Evolutionary conservation across 2,888 invertebrate genomes (phyloP).

Genomic region (Quadroppia sp.): DNA sequence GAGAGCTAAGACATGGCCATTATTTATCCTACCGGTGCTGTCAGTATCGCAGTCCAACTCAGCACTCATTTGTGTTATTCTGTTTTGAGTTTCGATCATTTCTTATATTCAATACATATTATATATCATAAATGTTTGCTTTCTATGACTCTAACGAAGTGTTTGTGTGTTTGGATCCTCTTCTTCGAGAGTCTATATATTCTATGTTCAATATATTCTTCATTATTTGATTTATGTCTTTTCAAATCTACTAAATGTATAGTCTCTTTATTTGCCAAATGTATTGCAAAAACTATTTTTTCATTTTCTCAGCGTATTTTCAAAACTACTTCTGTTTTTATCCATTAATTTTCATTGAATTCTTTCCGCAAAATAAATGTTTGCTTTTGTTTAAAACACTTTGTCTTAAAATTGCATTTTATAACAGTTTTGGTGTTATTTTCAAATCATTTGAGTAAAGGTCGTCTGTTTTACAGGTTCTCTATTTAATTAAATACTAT

Average conservation of each 20-base stretch:
- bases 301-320: neutral
- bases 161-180: neutral
- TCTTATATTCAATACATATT: neutral
- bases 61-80: neutral
- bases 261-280: constrained; percentile 4
- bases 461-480: too few relatives aligned
- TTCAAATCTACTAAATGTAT: neutral
- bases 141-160: neutral
- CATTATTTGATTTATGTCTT: constrained; percentile 29
- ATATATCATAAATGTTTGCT: constrained; percentile 1
- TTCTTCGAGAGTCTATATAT: neutral
- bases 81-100: neutral
- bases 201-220: constrained; percentile 1
- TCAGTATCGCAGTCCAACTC: neutral
- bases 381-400: neutral
- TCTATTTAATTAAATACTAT: too few relatives aligned
- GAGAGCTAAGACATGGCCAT: neutral
- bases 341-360: neutral
- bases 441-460: too few relatives aligned
- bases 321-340: neutral
- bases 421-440: neutral
- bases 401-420: neutral
- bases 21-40: constrained; percentile 13
- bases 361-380: neutral
- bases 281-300: neutral